Evolutionary conservation across 37 sponge, comb jelly and placozoan genomes (phyloP).

Genomic region (Geodia barretti): DNA sequence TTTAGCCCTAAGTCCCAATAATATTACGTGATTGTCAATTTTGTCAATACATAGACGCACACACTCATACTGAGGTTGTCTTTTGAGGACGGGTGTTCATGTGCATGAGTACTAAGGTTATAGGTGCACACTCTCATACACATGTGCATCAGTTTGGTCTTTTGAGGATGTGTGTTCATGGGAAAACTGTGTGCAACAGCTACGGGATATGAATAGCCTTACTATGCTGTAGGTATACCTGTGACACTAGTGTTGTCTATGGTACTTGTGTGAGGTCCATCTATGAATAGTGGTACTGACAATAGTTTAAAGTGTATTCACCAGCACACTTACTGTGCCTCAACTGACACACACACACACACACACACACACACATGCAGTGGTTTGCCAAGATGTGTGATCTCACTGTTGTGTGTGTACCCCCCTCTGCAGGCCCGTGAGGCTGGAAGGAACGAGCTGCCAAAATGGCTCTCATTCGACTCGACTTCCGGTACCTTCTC

Average conservation of each 20-base stretch:
- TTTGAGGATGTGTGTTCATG: neutral
- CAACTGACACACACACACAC: slow-evolving; percentile 33
- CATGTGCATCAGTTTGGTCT: too few relatives aligned
- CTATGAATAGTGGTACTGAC: neutral
- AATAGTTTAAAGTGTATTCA: neutral
- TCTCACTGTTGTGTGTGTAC: neutral
- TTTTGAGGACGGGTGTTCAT: too few relatives aligned
- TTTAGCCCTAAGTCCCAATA: too few relatives aligned
- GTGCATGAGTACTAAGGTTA: too few relatives aligned
- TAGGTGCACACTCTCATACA: too few relatives aligned
- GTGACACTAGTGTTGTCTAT: neutral
- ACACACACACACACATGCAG: slow-evolving; percentile 25
- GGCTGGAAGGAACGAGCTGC: slow-evolving; percentile 21
- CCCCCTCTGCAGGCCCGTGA: slow-evolving; percentile 18
- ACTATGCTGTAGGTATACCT: neutral
- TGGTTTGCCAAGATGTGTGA: neutral
- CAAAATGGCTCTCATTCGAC: slow-evolving; percentile 54
- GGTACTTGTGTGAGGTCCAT: neutral
- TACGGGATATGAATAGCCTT: neutral
- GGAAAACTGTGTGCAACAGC: neutral
- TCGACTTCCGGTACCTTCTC: neutral
- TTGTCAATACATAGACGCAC: slow-evolving; percentile 12
- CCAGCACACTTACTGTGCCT: neutral
- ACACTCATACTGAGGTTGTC: slow-evolving; percentile 15
- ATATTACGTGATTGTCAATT: too few relatives aligned